Conservation (phyloP, 2,797 vertebrate species). For the Sciurus carolinensis region DNA sequence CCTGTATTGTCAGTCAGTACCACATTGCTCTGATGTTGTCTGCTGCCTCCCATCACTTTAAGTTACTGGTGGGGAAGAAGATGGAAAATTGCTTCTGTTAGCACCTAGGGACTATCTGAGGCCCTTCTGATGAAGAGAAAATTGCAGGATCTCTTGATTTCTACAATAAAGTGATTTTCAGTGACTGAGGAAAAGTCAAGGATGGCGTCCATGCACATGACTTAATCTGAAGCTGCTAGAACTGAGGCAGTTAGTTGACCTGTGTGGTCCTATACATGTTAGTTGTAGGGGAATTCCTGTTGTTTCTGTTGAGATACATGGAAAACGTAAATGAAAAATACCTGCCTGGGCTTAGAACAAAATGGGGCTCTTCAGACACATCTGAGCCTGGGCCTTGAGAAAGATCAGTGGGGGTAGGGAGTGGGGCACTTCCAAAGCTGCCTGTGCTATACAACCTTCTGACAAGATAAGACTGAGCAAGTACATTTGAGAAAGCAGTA, state of each 20-base stretch:
- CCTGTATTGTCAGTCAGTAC: neutral
- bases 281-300: neutral
- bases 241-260: neutral
- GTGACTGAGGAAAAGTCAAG: neutral
- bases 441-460: neutral
- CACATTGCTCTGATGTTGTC: neutral
- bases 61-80: constrained; percentile 21
- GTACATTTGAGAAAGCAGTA: neutral
- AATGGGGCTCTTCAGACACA: neutral
- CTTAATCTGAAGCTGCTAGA: constrained; percentile 17
- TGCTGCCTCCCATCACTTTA: neutral
- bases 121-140: constrained; percentile 38
- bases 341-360: neutral
- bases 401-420: neutral
- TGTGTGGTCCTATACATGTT: neutral
- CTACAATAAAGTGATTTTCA: constrained; percentile 36
- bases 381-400: neutral
- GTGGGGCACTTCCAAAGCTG: neutral
- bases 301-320: neutral
- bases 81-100: neutral
- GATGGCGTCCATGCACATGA: neutral
- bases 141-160: neutral
- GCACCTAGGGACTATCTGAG: neutral
- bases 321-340: constrained; percentile 22
- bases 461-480: neutral